Evolutionary conservation across 2,113 vertebrate genomes (phyloP).

Genomic region (Eudyptes chrysolophus): DNA sequence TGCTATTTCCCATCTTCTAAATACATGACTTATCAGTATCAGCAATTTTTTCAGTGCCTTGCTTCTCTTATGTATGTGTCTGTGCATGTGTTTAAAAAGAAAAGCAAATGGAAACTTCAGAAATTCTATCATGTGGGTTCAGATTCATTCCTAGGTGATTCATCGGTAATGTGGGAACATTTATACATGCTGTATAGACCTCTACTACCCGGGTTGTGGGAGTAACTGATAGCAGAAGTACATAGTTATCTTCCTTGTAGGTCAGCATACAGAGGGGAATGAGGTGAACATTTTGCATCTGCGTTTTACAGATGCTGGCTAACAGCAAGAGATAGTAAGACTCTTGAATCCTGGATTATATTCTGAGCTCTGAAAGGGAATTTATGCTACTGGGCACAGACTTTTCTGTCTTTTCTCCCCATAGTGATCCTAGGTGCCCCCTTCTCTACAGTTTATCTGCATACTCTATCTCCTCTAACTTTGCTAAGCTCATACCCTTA

Average conservation of each 20-base stretch:
- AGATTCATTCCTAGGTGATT: conserved; percentile 7
- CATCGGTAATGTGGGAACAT: neutral
- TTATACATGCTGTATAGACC: neutral
- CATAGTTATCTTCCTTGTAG: conserved; percentile 31
- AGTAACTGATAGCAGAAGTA: conserved; percentile 32
- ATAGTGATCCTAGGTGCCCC: neutral
- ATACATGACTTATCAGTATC: neutral
- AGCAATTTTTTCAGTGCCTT: neutral
- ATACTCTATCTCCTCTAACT: neutral
- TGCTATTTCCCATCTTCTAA: neutral
- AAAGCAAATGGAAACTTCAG: neutral
- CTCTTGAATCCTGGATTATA: conserved; percentile 1
- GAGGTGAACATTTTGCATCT: neutral
- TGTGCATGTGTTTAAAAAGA: neutral
- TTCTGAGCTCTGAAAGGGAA: neutral
- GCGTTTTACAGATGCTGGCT: neutral
- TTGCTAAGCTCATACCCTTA: neutral
- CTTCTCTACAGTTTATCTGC: neutral
- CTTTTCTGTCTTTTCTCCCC: neutral
- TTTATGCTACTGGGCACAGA: neutral
- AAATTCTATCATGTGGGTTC: neutral
- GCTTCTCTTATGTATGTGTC: neutral
- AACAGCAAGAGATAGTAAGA: neutral
- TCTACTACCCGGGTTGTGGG: neutral
- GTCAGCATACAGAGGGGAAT: conserved; percentile 16